A percentile compares a stretch with the other conserved stretches of the same genome.
phyloP scores from a whole-genome alignment of 35 echinoderm and acorn worm species.

The Apostichopus californicus region DNA sequence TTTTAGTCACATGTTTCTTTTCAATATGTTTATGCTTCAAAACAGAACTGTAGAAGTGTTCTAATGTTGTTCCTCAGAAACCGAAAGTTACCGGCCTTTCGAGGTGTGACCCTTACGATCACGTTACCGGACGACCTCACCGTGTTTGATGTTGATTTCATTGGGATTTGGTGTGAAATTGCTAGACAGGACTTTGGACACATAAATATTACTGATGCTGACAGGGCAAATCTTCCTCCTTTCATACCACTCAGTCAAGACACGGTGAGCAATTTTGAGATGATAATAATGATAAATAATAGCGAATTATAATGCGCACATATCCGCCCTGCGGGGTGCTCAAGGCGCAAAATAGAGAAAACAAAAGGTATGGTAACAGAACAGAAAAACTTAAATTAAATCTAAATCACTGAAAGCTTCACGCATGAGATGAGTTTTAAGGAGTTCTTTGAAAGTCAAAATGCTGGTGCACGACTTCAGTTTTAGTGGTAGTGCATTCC shows the following conservation, averaged over 20 bases:
- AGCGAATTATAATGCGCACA: too few species aligned
- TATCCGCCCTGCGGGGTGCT: too few species aligned
- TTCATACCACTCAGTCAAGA: background rate
- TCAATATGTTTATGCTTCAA: background rate
- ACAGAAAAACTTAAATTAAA: too few species aligned
- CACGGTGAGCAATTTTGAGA: background rate
- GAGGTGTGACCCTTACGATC: constrained; percentile 34
- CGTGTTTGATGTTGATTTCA: constrained; percentile 64
- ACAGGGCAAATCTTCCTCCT: constrained; percentile 20
- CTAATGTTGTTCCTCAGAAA: background rate
- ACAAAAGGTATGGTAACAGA: too few species aligned
- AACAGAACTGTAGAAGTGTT: background rate
- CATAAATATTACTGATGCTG: background rate
- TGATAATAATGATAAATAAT: too few species aligned
- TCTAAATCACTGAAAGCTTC: too few species aligned
- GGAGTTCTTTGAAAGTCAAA: too few species aligned
- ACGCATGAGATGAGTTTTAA: too few species aligned
- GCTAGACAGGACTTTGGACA: constrained; percentile 57
- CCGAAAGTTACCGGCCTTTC: background rate
- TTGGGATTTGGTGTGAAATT: constrained; percentile 60
- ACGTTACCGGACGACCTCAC: constrained; percentile 34
- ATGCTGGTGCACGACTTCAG: too few species aligned
- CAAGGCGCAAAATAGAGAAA: too few species aligned
- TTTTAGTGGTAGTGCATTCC: too few species aligned
- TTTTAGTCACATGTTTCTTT: background rate